Percentiles rank a stretch among this genome's conserved stretches.
These are phyloP conservation scores for Sarcophilus harrisii DNA, from an alignment of 2,797 vertebrate species.

Conservation along the genomic window DNA sequence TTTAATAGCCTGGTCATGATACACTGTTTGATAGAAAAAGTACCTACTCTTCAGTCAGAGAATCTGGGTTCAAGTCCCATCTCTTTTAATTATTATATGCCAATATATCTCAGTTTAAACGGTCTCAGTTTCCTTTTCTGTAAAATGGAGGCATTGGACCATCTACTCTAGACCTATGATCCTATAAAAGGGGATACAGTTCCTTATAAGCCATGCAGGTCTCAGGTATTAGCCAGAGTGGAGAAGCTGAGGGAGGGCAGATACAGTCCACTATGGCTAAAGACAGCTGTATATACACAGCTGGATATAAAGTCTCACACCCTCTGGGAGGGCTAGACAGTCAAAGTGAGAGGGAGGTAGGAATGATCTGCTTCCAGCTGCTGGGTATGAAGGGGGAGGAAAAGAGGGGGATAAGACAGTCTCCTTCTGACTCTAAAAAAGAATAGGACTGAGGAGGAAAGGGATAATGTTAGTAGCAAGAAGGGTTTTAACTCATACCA, in stretches of 20 bases:
- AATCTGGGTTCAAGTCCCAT: neutral
- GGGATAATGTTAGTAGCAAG: neutral
- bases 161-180: neutral
- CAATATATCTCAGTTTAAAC: neutral
- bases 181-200: neutral
- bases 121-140: neutral
- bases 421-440: neutral
- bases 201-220: neutral
- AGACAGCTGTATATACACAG: slow-evolving; percentile 65
- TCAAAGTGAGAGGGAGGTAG: slow-evolving; percentile 20
- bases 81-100: neutral
- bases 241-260: neutral
- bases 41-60: neutral
- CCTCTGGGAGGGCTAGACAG: slow-evolving; percentile 33
- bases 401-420: neutral
- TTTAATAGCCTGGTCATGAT: neutral
- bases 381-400: fast-evolving
- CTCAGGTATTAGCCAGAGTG: neutral
- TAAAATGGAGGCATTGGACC: neutral
- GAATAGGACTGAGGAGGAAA: neutral
- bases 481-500: neutral
- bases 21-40: neutral
- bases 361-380: neutral
- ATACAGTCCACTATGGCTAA: slow-evolving; percentile 63
- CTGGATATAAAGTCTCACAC: slow-evolving; percentile 46